These are phyloP conservation scores for Stomorhina lunata DNA, from an alignment of 2,888 invertebrate species.

Conservation along the genomic window DNA sequence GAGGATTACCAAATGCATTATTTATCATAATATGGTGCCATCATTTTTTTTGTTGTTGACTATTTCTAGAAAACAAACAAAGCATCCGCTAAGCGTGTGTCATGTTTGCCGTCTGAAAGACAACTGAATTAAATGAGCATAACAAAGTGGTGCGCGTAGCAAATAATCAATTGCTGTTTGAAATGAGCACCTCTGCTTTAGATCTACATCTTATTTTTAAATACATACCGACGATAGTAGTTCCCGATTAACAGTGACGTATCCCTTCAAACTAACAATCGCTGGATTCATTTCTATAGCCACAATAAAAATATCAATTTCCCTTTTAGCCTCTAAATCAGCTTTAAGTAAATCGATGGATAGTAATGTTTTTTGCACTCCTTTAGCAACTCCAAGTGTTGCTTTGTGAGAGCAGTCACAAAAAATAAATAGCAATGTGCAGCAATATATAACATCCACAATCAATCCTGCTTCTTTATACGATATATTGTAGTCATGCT, in stretches of 20 bases:
- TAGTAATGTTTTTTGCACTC: conserved; percentile 83
- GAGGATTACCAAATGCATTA: too few species aligned
- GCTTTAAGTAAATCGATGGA: conserved; percentile 82
- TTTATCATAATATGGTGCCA: too few species aligned
- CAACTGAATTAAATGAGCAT: too few species aligned
- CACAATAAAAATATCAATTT: conserved; percentile 86
- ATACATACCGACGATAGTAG: conserved; percentile 83
- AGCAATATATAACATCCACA: conserved; percentile 84
- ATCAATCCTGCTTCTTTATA: conserved; percentile 85
- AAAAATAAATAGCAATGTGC: conserved; percentile 83
- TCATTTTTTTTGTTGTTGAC: too few species aligned
- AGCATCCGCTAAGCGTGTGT: too few species aligned
- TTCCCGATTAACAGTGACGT: conserved; percentile 84
- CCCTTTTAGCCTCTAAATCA: conserved; percentile 83
- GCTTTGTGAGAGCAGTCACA: conserved; percentile 86
- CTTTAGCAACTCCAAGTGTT: conserved; percentile 83
- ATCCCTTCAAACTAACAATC: conserved; percentile 85
- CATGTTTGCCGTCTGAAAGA: too few species aligned
- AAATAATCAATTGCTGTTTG: too few species aligned
- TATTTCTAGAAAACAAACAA: too few species aligned
- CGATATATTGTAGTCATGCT: conserved; percentile 81
- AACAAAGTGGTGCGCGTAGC: too few species aligned
- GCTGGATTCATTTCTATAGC: conserved; percentile 87
- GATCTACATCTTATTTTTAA: too few species aligned
- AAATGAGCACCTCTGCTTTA: too few species aligned